Evolutionary conservation across 1,140 invertebrate species (phyloP), one percentile per base, ranked within the genome.

Genomic region (Pygmarrhopalites habei): DNA sequence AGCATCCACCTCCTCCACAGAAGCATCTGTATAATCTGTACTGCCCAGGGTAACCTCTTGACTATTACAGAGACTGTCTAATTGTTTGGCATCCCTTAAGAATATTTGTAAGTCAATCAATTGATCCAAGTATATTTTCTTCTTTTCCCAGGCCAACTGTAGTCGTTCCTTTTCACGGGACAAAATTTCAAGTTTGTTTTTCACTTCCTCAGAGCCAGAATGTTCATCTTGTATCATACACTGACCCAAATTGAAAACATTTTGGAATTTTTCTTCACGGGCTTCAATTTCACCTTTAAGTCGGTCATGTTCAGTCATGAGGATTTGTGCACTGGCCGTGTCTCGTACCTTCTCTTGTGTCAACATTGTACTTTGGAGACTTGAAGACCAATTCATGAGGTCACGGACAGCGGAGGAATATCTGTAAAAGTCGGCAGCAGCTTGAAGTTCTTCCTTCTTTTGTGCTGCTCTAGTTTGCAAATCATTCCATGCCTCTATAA

Each of bases 231-330:
- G 83, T 19, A 95, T 84, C 84, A 98, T 90, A 7, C 83, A 82
- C 61, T 90, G 81, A 3, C 92, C 93, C 19, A 86, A 78, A 64
- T 89, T 84, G 17, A 90, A 83, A 0, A 92, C 85, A 23, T 81
- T 80, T 29, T 84, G 78, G 76, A 97, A 97, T 69, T 83, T 87
- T 58, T 88, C 86, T 75, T 97, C 91, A 26, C 94, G 77, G 0
- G 94, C 90, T 75, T 98, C 93, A 59, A 98, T 94, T 79, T 98
- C 95, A 2, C 88, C 89, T 73, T 91, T 90, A 23, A 96, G 78
- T 43, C 91, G 86, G 69, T 95, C 89, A 75, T 98, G 94, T 75
- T 95, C 87, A 23, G 85, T 85, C 73, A 90, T 89, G 15, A 96
- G 77, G 7, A 85, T 83, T 73, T 96, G 91, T 7, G 93, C 94